A percentile compares a stretch with the other conserved stretches of the same genome.
These are phyloP conservation scores for Myrmophylax atrothorax DNA, from an alignment of 2,113 vertebrate species.

Conservation along the genomic window DNA sequence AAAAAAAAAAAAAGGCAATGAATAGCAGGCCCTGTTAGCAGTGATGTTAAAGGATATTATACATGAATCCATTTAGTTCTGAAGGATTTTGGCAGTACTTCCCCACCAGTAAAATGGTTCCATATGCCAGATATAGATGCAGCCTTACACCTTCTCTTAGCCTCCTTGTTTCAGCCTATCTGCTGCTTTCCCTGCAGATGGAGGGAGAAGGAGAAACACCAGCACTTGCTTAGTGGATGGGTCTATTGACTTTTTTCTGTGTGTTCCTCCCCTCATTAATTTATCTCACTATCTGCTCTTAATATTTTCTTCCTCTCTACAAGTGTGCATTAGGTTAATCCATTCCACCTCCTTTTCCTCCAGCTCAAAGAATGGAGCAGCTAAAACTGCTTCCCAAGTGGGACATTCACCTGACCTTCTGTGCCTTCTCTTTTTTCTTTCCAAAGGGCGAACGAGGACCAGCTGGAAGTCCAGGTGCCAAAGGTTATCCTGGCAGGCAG, in stretches of 20 bases:
- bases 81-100: slow-evolving; percentile 73
- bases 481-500: slow-evolving; percentile 99
- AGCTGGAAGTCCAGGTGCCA: slow-evolving; percentile 94
- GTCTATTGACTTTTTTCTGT: background rate
- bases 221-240: background rate
- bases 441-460: slow-evolving; percentile 89
- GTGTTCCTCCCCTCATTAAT: background rate
- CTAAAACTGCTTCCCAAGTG: background rate
- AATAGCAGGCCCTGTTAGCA: slow-evolving; percentile 77
- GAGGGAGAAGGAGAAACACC: background rate
- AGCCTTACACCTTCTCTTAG: slow-evolving; percentile 58
- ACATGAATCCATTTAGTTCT: slow-evolving; percentile 68
- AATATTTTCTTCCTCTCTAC: background rate
- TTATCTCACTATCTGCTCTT: background rate
- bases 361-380: background rate
- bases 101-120: slow-evolving; percentile 76
- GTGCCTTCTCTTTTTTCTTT: slow-evolving; percentile 38
- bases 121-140: slow-evolving; percentile 74
- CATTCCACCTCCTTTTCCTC: background rate
- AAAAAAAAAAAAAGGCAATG: slow-evolving; percentile 51
- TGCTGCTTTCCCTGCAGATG: background rate
- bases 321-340: background rate
- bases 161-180: slow-evolving; percentile 51
- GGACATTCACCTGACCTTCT: background rate
- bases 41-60: slow-evolving; percentile 81